Evolutionary conservation across 2,797 vertebrate species (phyloP).

Genomic region (Microchirus variegatus): DNA sequence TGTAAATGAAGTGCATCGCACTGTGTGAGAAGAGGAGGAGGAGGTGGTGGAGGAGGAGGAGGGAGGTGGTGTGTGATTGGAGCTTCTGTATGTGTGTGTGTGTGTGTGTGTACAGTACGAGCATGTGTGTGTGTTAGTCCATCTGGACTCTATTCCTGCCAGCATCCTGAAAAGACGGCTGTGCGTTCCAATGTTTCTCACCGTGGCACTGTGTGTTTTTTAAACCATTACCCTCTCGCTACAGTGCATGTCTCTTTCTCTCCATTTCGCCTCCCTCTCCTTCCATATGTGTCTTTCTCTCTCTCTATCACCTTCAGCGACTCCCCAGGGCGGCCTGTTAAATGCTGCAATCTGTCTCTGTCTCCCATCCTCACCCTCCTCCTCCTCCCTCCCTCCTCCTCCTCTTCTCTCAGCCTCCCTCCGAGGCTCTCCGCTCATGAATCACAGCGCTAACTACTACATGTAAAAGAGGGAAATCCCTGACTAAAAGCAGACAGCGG

Average conservation of each 20-base stretch:
- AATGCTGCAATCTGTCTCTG: conserved; percentile 84
- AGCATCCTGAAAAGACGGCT: conserved; percentile 38
- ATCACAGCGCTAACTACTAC: conserved; percentile 68
- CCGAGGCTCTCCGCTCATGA: conserved; percentile 64
- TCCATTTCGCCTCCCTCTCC: conserved; percentile 43
- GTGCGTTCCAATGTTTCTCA: conserved; percentile 64
- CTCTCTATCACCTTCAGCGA: conserved; percentile 75
- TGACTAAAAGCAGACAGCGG: conserved; percentile 37
- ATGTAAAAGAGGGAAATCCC: conserved; percentile 73
- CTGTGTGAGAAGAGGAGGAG: conserved; percentile 17
- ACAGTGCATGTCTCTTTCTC: conserved; percentile 51
- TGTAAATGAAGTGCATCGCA: conserved; percentile 66
- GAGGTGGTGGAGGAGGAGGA: not conserved
- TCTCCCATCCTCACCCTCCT: conserved; percentile 54
- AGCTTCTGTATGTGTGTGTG: conserved; percentile 43
- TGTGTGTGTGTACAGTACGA: conserved; percentile 19
- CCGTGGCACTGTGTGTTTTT: conserved; percentile 25
- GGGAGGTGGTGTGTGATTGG: conserved; percentile 7
- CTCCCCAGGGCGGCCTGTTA: conserved; percentile 79
- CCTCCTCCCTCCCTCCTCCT: conserved; percentile 19
- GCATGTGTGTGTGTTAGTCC: conserved; percentile 43
- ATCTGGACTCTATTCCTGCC: conserved; percentile 58
- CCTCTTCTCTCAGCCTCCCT: conserved; percentile 34
- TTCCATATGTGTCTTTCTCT: conserved; percentile 63
- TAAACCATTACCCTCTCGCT: conserved; percentile 37